phyloP scores from a whole-genome alignment of 2,113 vertebrate species.

The Pseudorectes ferrugineus region DNA sequence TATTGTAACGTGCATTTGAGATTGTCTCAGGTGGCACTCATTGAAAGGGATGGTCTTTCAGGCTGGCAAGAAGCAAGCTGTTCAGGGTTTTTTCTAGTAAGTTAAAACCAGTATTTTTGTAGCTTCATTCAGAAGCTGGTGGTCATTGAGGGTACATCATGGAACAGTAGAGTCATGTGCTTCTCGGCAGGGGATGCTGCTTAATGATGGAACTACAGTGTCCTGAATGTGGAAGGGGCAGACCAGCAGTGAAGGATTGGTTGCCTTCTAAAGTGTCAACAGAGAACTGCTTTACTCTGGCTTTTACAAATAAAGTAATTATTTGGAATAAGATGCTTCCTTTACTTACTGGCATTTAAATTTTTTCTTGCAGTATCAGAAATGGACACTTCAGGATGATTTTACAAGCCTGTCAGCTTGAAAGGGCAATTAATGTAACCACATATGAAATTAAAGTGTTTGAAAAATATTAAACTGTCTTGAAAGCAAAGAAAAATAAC shows the following conservation, averaged over 20 bases:
- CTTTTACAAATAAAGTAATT: background rate
- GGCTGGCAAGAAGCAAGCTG: background rate
- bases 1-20: background rate
- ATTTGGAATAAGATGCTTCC: background rate
- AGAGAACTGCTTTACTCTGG: background rate
- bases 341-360: background rate
- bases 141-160: background rate
- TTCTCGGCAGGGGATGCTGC: background rate
- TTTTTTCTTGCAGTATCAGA: background rate
- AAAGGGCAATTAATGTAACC: background rate
- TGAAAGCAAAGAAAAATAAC: background rate
- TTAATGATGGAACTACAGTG: constrained; percentile 1
- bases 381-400: background rate
- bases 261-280: background rate
- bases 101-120: background rate
- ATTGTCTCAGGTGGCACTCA: background rate
- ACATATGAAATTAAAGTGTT: background rate
- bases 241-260: background rate
- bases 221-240: background rate
- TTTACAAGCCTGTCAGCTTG: background rate
- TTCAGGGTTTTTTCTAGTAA: background rate
- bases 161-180: constrained; percentile 2
- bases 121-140: background rate
- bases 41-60: background rate
- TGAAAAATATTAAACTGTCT: background rate